Evolutionary conservation across 2,797 vertebrate species (phyloP).

Genomic region (Carcharodon carcharias): DNA sequence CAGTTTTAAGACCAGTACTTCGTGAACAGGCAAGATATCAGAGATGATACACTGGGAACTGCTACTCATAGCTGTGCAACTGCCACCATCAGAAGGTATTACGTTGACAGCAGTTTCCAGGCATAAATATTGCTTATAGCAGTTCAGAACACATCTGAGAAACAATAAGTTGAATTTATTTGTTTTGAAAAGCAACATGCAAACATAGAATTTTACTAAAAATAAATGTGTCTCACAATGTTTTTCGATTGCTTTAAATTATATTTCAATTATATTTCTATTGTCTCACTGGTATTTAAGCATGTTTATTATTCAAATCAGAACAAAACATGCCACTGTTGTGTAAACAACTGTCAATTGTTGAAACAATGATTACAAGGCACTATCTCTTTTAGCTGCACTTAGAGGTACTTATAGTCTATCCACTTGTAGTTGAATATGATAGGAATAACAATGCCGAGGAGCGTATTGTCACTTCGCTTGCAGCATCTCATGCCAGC

Average conservation of each 20-base stretch:
- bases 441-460: slow-evolving; percentile 80
- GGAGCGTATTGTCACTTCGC: slow-evolving; percentile 65
- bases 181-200: slow-evolving; percentile 49
- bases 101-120: neutral
- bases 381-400: slow-evolving; percentile 73
- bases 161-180: slow-evolving; percentile 39
- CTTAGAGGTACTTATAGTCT: slow-evolving; percentile 78
- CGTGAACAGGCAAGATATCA: neutral
- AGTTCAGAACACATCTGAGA: neutral
- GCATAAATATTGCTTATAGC: neutral
- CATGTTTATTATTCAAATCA: slow-evolving; percentile 83
- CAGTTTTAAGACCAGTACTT: neutral
- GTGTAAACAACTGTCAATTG: slow-evolving; percentile 79
- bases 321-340: slow-evolving; percentile 72
- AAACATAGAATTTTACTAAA: slow-evolving; percentile 63
- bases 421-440: slow-evolving; percentile 86
- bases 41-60: neutral
- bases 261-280: slow-evolving; percentile 92
- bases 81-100: slow-evolving; percentile 18
- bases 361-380: slow-evolving; percentile 85
- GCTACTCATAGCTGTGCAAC: neutral
- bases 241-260: slow-evolving; percentile 79
- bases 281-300: slow-evolving; percentile 83
- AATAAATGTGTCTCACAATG: slow-evolving; percentile 63
- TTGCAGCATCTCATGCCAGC: slow-evolving; percentile 71